Evolutionary conservation across 2,113 vertebrate species (phyloP).

Genomic region (Pan troglodytes): NHGRI_mPanTro3-v2.1_pri NC_086015.1:76835001-76835500

Average conservation of each 20-base stretch:
- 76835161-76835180: not conserved
- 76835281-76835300: not conserved
- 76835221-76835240: not conserved
- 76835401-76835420: not conserved
- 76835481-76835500: not conserved
- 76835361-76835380: not conserved
- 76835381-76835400: not conserved
- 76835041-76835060: not conserved
- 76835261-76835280: not conserved
- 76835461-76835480: not conserved
- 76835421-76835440: not conserved
- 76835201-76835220: not conserved
- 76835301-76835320: not conserved
- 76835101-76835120: not conserved
- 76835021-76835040: conserved; percentile 8
- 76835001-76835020: not conserved
- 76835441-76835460: not conserved
- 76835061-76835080: not conserved
- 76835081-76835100: not conserved
- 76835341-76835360: not conserved
- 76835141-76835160: not conserved
- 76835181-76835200: not conserved
- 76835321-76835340: not conserved
- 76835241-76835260: not conserved
- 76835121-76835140: not conserved